Conservation (phyloP, 1,140 invertebrate species). For the Caerostris darwini region DNA sequence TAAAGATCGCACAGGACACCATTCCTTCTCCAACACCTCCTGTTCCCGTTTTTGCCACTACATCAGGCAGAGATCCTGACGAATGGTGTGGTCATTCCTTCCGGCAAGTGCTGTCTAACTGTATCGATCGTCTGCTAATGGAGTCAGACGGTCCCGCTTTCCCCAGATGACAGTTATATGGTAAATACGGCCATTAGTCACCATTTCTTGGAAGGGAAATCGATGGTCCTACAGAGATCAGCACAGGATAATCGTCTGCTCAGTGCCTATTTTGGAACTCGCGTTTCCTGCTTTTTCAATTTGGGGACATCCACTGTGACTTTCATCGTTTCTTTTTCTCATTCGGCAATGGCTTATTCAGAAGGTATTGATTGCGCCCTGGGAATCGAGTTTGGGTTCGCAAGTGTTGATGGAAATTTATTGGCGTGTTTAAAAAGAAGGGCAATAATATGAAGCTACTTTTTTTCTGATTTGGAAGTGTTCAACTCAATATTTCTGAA, state of each 20-base stretch:
- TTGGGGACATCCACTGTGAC: background rate
- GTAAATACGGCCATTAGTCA: conserved; percentile 13
- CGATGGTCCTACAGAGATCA: background rate
- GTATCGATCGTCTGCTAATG: conserved; percentile 9
- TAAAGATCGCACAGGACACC: background rate
- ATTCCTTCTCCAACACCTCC: background rate
- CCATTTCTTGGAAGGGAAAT: conserved; percentile 1
- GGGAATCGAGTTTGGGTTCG: too few species aligned
- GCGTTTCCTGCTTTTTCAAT: background rate
- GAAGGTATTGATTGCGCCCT: too few species aligned
- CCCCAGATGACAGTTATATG: conserved; percentile 3
- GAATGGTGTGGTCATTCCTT: background rate
- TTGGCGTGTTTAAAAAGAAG: too few species aligned
- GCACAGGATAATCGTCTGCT: background rate
- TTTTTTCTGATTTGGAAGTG: too few species aligned
- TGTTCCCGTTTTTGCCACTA: background rate
- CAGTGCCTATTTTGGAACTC: background rate
- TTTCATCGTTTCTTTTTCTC: background rate
- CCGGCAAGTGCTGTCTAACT: background rate
- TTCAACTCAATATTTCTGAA: too few species aligned
- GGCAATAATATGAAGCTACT: too few species aligned
- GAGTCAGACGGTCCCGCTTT: background rate
- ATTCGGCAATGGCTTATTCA: background rate
- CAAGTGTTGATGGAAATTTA: too few species aligned
- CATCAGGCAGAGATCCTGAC: background rate